Conservation (phyloP, 2,113 vertebrate species). For the Seriola aureovittata region DNA sequence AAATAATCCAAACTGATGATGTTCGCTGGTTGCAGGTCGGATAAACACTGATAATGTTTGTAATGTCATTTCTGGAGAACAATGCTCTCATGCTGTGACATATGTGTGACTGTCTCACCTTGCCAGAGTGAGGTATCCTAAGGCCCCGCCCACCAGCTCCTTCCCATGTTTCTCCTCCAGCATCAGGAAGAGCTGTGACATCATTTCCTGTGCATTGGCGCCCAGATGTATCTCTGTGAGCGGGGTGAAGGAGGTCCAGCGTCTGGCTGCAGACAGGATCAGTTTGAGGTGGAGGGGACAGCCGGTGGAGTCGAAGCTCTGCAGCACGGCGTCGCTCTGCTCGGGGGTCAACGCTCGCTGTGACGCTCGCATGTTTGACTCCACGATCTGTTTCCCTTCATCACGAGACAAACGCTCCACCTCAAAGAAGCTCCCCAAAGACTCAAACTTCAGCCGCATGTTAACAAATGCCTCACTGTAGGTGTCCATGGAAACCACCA, state of each 20-base stretch:
- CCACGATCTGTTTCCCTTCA: conserved; percentile 79
- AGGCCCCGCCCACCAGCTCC: conserved; percentile 78
- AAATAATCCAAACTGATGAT: no score
- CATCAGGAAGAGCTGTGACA: conserved; percentile 76
- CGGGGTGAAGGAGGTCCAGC: conserved; percentile 83
- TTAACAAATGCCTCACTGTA: conserved; percentile 64
- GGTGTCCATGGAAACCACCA: conserved; percentile 82
- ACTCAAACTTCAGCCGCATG: conserved; percentile 41
- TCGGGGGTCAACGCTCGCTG: conserved; percentile 61
- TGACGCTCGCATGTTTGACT: conserved; percentile 62
- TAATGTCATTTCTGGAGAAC: no score
- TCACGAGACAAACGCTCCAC: conserved; percentile 74
- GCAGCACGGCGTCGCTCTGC: conserved; percentile 75
- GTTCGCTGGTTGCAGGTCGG: no score
- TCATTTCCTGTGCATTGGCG: conserved; percentile 71
- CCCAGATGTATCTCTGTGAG: conserved; percentile 66
- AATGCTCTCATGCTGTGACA: background rate
- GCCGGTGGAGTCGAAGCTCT: conserved; percentile 73
- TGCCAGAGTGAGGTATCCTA: conserved; percentile 85
- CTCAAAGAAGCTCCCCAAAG: conserved; percentile 73
- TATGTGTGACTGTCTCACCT: conserved; percentile 60
- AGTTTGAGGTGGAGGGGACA: conserved; percentile 85
- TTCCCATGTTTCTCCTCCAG: conserved; percentile 86
- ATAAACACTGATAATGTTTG: no score
- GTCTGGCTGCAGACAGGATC: conserved; percentile 80